Evolutionary conservation across 2,797 vertebrate genomes (phyloP).

Genomic region (Pterois miles): DNA sequence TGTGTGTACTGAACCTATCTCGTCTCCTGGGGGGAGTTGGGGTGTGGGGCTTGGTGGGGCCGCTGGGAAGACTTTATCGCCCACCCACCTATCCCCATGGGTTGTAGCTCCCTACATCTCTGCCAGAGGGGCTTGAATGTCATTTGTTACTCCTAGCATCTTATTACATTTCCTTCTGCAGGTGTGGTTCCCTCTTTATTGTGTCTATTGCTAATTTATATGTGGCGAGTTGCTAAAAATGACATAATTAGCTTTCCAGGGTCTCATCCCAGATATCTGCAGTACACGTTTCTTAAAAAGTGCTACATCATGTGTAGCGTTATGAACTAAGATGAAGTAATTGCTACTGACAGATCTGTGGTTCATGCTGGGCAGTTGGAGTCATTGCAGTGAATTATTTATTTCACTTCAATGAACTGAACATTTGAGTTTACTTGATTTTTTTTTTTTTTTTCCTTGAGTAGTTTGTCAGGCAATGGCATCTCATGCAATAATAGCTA

Average conservation of each 20-base stretch:
- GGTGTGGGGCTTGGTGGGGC: constrained; percentile 62
- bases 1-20: constrained; percentile 61
- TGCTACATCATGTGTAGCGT: neutral
- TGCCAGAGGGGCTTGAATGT: constrained; percentile 61
- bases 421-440: neutral
- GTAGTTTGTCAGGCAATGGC: neutral
- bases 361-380: neutral
- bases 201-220: constrained; percentile 31
- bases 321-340: neutral
- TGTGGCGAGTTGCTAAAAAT: constrained; percentile 5
- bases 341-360: constrained; percentile 1
- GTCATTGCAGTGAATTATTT: constrained; percentile 8
- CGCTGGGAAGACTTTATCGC: constrained; percentile 78
- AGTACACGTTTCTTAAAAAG: neutral
- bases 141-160: constrained; percentile 73
- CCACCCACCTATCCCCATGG: constrained; percentile 74
- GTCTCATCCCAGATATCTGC: neutral
- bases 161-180: constrained; percentile 58
- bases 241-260: constrained; percentile 9
- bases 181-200: constrained; percentile 40
- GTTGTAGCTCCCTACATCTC: constrained; percentile 57
- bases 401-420: neutral
- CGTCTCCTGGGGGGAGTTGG: constrained; percentile 59
- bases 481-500: neutral
- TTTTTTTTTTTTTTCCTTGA: neutral